Base-by-base conservation (phyloP, 92 coral and sea anemone genomes). In the Bergia puertoricense region DNA sequence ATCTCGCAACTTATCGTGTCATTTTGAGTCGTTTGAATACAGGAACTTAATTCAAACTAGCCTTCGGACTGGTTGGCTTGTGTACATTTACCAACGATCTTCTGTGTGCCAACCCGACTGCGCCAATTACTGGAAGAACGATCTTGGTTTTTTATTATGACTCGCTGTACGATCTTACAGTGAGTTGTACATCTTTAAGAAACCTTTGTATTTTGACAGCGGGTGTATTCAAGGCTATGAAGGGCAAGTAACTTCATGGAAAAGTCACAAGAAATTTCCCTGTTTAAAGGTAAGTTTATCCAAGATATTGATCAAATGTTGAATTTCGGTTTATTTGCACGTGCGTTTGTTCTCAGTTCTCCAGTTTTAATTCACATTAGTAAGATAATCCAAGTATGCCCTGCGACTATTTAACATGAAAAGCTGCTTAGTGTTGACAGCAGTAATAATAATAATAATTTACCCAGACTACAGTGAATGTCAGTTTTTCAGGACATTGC, bases 251-350 rank as follows among this genome's bases (percentile, higher is more conserved):
- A 79, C 82, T 84, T 84, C 43, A 46, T 72, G 46, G 75, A 36
- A 68, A 45, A 15, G 16, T 51, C 69, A 50, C 37, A n/a, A 46
- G 46, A 51, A 84, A 69, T 37, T 50, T 20, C n/a, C 38, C 6
- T 16, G 43, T 4, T 20, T 44, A 50, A 84, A 84, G 87, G 87
- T 84, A 36, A 71, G 87, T 7, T 82, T 44, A 11, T 82, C 41
- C 1, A 67, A 22, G 77, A 41, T 59, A 42, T 36, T 67, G n/a
- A 84, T 48, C 41, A 41, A 4, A 73, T 11, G 42, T 11, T 30
- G 73, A 57, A 56, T 15, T 56, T 38, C 30, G 30, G 30, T 30
- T 38, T 59, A 15, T 36, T 80, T 37, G 9, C 30, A 15, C 10
- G 2, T 15, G 37, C 45, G 51, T 45, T 77, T 18, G 9, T n/a